phyloP scores from a whole-genome alignment of 2,113 vertebrate genomes.

The Saguinus midas region DNA sequence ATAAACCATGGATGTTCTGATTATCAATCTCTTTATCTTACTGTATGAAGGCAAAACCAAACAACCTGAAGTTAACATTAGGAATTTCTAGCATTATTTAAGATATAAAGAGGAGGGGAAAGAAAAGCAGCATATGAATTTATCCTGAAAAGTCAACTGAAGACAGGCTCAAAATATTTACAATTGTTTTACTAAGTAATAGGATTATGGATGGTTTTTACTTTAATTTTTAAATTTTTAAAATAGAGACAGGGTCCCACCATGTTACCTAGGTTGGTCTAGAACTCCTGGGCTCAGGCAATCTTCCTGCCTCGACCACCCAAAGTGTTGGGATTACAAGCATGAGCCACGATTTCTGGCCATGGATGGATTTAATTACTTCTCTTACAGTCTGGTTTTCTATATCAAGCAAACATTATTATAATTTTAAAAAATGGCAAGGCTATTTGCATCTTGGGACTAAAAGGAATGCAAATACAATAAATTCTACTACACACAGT shows the following conservation, averaged over 20 bases:
- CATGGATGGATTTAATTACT: not conserved
- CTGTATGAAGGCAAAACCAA: not conserved
- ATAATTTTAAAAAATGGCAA: not conserved
- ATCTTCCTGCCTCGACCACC: too few species aligned
- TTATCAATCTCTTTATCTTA: slow-evolving; percentile 13
- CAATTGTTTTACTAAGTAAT: not conserved
- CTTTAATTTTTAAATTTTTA: too few species aligned
- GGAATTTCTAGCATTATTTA: slow-evolving; percentile 30
- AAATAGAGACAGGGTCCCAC: too few species aligned
- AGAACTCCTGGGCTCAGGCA: too few species aligned
- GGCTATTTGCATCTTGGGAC: not conserved
- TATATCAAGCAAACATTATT: not conserved
- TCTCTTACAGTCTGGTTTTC: not conserved
- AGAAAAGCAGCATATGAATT: not conserved
- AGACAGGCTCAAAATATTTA: not conserved
- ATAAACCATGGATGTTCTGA: not conserved
- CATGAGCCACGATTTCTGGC: not conserved
- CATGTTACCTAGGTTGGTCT: too few species aligned
- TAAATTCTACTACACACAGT: not conserved
- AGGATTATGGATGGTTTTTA: not conserved
- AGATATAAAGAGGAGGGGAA: not conserved
- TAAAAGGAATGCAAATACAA: slow-evolving; percentile 37
- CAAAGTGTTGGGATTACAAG: too few species aligned
- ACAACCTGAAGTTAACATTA: not conserved
- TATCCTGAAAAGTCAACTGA: slow-evolving; percentile 20